These are phyloP conservation scores for Aurelia sp. DNA, from an alignment of 30 jellyfish, hydroid and myxozoan species.

Conservation along the genomic window DNA sequence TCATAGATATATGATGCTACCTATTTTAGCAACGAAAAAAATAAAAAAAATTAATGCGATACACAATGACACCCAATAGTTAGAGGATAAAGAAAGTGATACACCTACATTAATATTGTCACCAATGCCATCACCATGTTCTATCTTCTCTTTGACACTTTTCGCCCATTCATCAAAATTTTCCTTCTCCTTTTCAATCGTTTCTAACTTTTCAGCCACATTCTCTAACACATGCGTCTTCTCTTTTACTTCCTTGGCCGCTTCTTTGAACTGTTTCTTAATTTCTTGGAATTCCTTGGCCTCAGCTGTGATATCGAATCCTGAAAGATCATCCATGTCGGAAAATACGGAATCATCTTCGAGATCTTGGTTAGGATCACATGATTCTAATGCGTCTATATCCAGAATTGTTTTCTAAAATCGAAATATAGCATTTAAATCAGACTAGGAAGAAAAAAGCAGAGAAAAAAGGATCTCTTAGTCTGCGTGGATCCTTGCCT, in stretches of 20 bases:
- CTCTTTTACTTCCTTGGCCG: conserved; percentile 36
- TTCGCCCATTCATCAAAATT: conserved; percentile 65
- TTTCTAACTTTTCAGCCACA: conserved; percentile 65
- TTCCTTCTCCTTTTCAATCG: conserved; percentile 66
- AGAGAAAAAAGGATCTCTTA: too few relatives aligned
- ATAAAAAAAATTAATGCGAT: too few relatives aligned
- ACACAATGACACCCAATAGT: too few relatives aligned
- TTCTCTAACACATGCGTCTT: conserved; percentile 49
- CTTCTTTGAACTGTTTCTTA: conserved; percentile 51
- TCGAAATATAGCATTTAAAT: too few relatives aligned
- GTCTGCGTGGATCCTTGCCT: too few relatives aligned
- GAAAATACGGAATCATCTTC: not conserved
- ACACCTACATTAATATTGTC: conserved; percentile 23
- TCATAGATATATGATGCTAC: too few relatives aligned
- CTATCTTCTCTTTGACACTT: conserved; percentile 32
- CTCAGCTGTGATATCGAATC: conserved; percentile 39
- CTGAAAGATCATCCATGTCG: conserved; percentile 17
- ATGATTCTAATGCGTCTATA: conserved; percentile 25
- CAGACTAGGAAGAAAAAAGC: too few relatives aligned
- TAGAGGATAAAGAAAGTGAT: not conserved
- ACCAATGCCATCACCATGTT: conserved; percentile 39
- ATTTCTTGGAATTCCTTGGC: conserved; percentile 36
- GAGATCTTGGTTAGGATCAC: conserved; percentile 7
- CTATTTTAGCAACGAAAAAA: too few relatives aligned
- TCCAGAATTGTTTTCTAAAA: conserved; percentile 41